Evolutionary conservation across 1,140 invertebrate genomes (phyloP), one percentile per base, ranked within the genome.

Genomic region (Zaprionus gabonicus): DNA sequence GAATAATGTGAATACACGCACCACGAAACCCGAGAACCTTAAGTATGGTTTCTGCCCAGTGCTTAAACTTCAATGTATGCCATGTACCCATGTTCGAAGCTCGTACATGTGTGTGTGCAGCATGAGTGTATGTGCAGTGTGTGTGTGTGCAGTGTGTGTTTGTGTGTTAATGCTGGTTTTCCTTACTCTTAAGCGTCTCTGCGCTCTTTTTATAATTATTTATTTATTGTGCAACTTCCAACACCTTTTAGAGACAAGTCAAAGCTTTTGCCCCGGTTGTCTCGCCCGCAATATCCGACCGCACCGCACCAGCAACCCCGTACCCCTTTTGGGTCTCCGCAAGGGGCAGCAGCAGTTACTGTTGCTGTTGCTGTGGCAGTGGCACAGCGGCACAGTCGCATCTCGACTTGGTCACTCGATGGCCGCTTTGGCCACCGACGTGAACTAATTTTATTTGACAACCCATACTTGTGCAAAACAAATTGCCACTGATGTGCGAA

Each of bases 151-250:
- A 15, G 44, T 51, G 51, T 72, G 28, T 10, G 55, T 71, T n/a
- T n/a, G 20, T 20, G 69, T 46, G 73, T 77, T 58, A 56, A 41
- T 74, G 56, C 36, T 67, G 28, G 63, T 71, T 38, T 51, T 69
- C 17, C 57, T 62, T 49, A 31, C 65, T 46, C 70, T 72, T 72
- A 68, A 68, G 68, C 53, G 51, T 25, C 41, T 70, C 57, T 76
- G 63, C 13, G 64, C 25, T 49, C 31, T 55, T 66, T 86, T 87
- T 87, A 87, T 87, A 87, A 87, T 87, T 92, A 92, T 92, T 92
- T 92, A 92, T 92, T 92, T 92, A 92, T 92, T 92, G 91, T 92
- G 91, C 91, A 92, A 92, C 91, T 92, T 92, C 91, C 91, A 92
- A 92, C 91, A 92, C 91, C 91, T 92, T 92, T 87, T 82, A 80